Evolutionary conservation across 2,888 invertebrate species (phyloP), one percentile per base, ranked within the genome.

Genomic region (Spisula subtruncata): DNA sequence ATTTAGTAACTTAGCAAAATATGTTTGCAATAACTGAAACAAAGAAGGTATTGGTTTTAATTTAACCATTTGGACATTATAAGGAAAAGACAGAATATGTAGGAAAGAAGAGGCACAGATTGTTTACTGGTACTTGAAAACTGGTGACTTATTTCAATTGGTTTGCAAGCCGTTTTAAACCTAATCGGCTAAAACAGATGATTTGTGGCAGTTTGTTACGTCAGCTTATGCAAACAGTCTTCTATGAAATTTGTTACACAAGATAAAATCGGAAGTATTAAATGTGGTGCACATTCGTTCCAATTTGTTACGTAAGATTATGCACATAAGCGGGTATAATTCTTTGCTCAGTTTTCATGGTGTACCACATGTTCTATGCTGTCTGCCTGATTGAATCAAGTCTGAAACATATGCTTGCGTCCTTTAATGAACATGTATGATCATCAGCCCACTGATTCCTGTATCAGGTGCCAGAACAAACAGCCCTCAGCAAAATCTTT

Each of bases 381-480:
- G n/a, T 1, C 18, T 32, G 29, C 16, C 25, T 75, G 35, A 75
- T 75, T 75, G 75, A 75, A 35, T 32, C 75, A 75, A 25, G n/a
- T n/a, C 25, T 75, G 16, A 32, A 32, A 35, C 29, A 75, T 18
- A 35, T 75, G 32, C 32, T 16, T 71, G 35, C 75, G 18, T 75
- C 75, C 75, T 75, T 35, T 75, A 75, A 75, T 75, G 35, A 32
- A 35, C 41, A 41, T n/a, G n/a, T n/a, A n/a, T 41, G 41, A 41
- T 41, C 4, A 41, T 41, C 41, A 41, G n/a, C 16, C 10, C 75
- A 75, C 75, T n/a, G 18, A 75, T 35, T 75, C 32, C 75, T 12
- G 32, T 75, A 75, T 35, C 75, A 75, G 75, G 32, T 75, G 75
- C 75, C 75, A 32, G 75, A 16, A 75, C 41, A 25, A 35, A 75